Percentiles rank a stretch among this genome's conserved stretches.
Conservation (phyloP, 2,113 vertebrate genomes). For the Crotalus helleri region DNA sequence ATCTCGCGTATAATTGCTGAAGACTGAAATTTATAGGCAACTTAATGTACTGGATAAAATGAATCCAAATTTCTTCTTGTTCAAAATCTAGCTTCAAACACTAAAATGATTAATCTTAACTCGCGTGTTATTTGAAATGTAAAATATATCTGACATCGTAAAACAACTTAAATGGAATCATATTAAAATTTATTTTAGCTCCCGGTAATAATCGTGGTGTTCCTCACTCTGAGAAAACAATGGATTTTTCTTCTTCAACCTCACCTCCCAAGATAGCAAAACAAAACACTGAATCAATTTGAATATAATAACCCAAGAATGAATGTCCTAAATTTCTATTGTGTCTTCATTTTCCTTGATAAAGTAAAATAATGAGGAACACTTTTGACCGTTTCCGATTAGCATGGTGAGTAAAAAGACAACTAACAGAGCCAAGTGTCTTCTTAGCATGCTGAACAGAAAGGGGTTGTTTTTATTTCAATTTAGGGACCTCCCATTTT, state of each 20-base stretch:
- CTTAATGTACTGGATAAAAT: not conserved
- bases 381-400: not conserved
- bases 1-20: not conserved
- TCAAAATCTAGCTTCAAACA: not conserved
- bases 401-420: not conserved
- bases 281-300: not conserved
- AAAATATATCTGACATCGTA: slow-evolving; percentile 4
- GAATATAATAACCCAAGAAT: not conserved
- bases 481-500: no score
- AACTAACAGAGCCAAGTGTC: not conserved
- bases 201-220: not conserved
- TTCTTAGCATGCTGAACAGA: not conserved
- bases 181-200: slow-evolving; percentile 2
- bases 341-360: not conserved
- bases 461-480: not conserved
- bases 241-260: not conserved
- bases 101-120: slow-evolving; percentile 25
- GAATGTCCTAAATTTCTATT: not conserved
- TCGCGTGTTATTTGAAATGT: not conserved
- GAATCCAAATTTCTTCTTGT: slow-evolving; percentile 20
- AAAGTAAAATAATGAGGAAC: not conserved
- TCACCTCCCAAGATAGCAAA: not conserved
- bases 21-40: not conserved
- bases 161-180: not conserved
- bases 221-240: not conserved